Evolutionary conservation across 2,113 vertebrate genomes (phyloP).

Genomic region (Mastomys coucha): DNA sequence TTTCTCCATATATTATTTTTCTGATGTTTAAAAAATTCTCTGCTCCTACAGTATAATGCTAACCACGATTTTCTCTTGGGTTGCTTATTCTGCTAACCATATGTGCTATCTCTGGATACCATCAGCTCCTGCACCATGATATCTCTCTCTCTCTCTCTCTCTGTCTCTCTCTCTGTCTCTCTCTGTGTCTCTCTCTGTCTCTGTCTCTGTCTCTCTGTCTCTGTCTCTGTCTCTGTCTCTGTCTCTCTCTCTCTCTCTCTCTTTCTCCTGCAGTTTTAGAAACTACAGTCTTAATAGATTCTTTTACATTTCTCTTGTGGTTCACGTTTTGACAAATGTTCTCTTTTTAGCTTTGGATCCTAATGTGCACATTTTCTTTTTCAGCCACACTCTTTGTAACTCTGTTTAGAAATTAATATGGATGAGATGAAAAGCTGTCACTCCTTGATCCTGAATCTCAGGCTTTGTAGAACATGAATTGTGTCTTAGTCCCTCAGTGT

Average conservation of each 20-base stretch:
- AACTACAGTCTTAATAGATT: background rate
- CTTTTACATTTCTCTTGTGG: background rate
- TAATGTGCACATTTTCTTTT: background rate
- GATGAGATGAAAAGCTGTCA: background rate
- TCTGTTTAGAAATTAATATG: conserved; percentile 24
- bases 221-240: background rate
- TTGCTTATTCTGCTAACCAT: background rate
- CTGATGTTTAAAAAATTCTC: background rate
- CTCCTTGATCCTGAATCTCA: background rate
- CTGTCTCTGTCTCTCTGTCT: too few relatives aligned
- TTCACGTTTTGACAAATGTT: background rate
- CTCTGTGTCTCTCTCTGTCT: too few relatives aligned
- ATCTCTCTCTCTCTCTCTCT: background rate
- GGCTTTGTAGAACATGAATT: background rate
- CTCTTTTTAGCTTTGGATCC: background rate
- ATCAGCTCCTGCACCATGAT: background rate
- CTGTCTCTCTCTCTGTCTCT: too few relatives aligned
- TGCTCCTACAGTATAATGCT: background rate
- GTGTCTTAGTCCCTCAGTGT: background rate
- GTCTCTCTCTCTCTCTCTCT: too few relatives aligned
- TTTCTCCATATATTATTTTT: background rate
- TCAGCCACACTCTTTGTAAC: background rate
- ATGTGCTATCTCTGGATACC: background rate
- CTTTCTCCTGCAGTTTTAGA: background rate
- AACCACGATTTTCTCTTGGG: background rate